Base-by-base conservation (phyloP, 1,140 invertebrate species). In the Caenorhabditis latens region DNA sequence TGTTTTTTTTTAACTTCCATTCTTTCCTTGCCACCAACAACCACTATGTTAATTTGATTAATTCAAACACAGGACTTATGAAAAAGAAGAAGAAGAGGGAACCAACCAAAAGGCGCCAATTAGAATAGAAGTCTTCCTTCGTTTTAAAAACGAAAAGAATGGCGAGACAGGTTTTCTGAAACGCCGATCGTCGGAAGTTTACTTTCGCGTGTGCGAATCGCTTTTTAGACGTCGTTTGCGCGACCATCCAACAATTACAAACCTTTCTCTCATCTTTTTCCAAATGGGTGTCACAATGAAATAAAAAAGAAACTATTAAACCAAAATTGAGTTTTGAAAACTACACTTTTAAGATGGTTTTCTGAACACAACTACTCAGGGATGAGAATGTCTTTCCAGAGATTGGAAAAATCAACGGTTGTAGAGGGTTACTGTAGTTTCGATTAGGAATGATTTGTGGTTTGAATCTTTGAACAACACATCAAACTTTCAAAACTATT, bases 111-210 rank as follows among this genome's bases (percentile, higher is more conserved):
- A 79, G 71, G 71, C 71, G n/a, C 53, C 71, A 79, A 79, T 79
- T 79, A 79, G 71, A 79, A 53, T 50, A 46, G 46, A 79, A 40
- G 46, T 50, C 46, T 50, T 50, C 19, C 7, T 63, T 50, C n/a
- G 14, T 50, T 43, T 48, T 50, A 14, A 11, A 53, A 13, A 11
- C 8, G 19, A 50, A 53, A 53, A 21, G 71, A 79, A 79, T 79
- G 46, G 71, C n/a, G 71, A 79, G 71, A 79, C 71, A 79, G 71
- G 71, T 79, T 79, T 79, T 79, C 21, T 79, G 71, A 79, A 79
- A 79, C 71, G 71, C 46, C 71, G 71, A 79, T 40, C 71, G 42
- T 79, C 71, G 71, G 71, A 79, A 79, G 71, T 79, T 79, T 79
- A 79, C 71, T 79, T 79, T 79, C n/a, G 71, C 71, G 65, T 79